A percentile compares a stretch with the other conserved stretches of the same genome.
Conservation (phyloP, 2,888 invertebrate species). For the Cerastis leucographa region DNA sequence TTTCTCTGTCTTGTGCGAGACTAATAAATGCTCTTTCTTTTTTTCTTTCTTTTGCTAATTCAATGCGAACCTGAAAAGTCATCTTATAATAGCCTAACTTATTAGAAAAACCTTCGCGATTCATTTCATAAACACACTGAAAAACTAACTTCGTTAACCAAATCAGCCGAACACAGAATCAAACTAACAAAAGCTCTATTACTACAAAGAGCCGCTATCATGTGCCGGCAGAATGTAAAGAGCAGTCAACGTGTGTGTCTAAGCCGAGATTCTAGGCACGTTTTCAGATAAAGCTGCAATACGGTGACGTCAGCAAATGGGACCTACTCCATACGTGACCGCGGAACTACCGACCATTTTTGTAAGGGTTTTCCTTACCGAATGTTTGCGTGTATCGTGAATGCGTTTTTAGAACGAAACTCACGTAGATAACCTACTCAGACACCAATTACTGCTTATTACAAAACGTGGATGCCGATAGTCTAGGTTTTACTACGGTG, state of each 20-base stretch:
- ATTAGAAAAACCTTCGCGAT: no score
- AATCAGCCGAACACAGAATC: slow-evolving; percentile 21
- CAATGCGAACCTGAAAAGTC: no score
- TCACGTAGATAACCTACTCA: background rate
- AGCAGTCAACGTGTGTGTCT: slow-evolving; percentile 39
- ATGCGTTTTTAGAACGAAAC: slow-evolving; percentile 10
- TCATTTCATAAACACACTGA: no score
- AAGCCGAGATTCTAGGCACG: slow-evolving; percentile 57
- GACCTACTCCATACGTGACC: slow-evolving; percentile 53
- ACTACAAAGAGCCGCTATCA: slow-evolving; percentile 37
- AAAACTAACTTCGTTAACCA: slow-evolving; percentile 28
- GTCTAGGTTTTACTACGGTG: background rate
- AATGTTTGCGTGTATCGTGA: slow-evolving; percentile 23
- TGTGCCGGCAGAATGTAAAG: slow-evolving; percentile 42
- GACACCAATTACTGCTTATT: background rate
- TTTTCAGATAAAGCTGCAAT: slow-evolving; percentile 59
- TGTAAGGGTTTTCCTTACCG: slow-evolving; percentile 36
- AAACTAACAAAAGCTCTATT: slow-evolving; percentile 16
- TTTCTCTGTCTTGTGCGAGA: no score
- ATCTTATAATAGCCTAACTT: no score
- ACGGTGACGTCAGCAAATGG: slow-evolving; percentile 60
- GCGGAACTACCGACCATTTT: slow-evolving; percentile 39
- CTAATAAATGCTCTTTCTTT: no score
- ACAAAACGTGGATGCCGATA: background rate
- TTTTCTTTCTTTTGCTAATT: no score